Evolutionary conservation across 2,797 vertebrate genomes (phyloP).

Genomic region (Picus viridis): DNA sequence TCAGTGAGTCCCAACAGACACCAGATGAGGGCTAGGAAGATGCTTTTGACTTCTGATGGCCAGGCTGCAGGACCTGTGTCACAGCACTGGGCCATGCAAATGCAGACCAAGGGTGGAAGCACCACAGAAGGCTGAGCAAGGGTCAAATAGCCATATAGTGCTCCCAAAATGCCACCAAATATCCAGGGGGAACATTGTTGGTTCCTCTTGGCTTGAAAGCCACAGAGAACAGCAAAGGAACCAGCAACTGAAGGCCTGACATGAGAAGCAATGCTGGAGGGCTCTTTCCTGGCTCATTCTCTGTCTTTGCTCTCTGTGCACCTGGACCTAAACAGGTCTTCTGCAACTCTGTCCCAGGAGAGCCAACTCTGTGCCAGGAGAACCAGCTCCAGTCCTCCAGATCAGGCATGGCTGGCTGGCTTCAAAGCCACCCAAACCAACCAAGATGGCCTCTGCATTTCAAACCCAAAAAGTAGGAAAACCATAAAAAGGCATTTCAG

Average conservation of each 20-base stretch:
- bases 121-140: rapidly evolving
- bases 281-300: not conserved
- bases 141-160: not conserved
- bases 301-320: not conserved
- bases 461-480: not conserved
- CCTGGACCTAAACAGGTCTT: not conserved
- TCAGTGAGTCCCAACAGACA: rapidly evolving
- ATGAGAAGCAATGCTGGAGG: rapidly evolving
- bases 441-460: not conserved
- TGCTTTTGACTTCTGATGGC: rapidly evolving
- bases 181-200: not conserved
- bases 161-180: not conserved
- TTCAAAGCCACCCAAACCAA: not conserved
- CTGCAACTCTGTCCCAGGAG: not conserved
- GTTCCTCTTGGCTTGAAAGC: not conserved
- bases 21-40: not conserved
- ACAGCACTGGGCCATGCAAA: not conserved
- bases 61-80: not conserved
- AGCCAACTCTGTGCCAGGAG: not conserved
- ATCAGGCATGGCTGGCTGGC: not conserved
- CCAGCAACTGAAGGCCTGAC: not conserved
- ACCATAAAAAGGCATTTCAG: conserved; percentile 1
- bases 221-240: not conserved
- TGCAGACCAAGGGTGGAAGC: not conserved
- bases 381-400: not conserved